Conservation (phyloP, 2,113 vertebrate species). For the Lasiurus cinereus region DNA sequence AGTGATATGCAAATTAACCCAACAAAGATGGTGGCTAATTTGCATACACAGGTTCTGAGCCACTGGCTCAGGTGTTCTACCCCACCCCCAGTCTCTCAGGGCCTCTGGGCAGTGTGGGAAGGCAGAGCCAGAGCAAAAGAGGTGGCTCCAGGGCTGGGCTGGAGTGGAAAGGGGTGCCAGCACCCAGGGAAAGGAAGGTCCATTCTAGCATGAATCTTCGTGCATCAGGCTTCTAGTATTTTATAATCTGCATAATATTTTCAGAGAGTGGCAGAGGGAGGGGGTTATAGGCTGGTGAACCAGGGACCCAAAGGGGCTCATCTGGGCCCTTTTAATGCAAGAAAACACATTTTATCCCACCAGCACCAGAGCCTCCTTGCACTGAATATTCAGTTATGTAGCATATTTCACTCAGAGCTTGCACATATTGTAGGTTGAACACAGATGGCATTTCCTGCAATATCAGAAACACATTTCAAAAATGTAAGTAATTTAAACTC, state of each 20-base stretch:
- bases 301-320: slow-evolving; percentile 10
- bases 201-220: too few relatives aligned
- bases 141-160: too few relatives aligned
- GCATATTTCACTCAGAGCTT: slow-evolving; percentile 40
- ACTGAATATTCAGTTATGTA: slow-evolving; percentile 58
- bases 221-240: too few relatives aligned
- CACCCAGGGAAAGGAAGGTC: too few relatives aligned
- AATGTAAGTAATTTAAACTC: slow-evolving; percentile 43
- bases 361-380: background rate
- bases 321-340: slow-evolving; percentile 29
- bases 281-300: background rate
- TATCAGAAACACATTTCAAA: slow-evolving; percentile 49
- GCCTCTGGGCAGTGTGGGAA: too few relatives aligned
- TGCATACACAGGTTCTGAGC: too few relatives aligned
- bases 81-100: too few relatives aligned
- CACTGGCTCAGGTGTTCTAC: too few relatives aligned
- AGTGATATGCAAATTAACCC: too few relatives aligned
- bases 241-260: slow-evolving; percentile 57
- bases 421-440: slow-evolving; percentile 48
- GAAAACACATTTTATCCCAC: background rate
- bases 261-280: background rate
- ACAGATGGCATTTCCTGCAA: slow-evolving; percentile 68
- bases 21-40: too few relatives aligned
- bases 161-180: too few relatives aligned
- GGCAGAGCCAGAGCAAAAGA: too few relatives aligned